Base-by-base conservation (phyloP, 2,888 invertebrate species). In the Phymatocera aterrima region DNA sequence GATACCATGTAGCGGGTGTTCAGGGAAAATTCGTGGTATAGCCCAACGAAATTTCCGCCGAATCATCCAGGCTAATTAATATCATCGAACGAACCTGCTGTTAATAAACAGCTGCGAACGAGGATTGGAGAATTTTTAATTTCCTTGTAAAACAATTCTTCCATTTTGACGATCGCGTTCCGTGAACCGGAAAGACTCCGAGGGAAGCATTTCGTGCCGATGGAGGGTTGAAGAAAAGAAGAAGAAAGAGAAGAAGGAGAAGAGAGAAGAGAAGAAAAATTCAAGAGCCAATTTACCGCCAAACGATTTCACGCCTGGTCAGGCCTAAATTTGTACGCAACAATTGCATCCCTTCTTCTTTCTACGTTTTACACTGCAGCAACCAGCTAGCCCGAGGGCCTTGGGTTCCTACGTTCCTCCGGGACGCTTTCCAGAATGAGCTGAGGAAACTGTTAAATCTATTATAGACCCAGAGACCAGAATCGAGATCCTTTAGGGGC, bases 371-470 rank as follows among this genome's bases (percentile, higher is more conserved):
- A 40, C 54, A 54, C 24, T 28, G 12, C 21, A 15, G 46, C 46
- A 70, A 40, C 70, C n/a, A n/a, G n/a, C 57, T 28, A 21, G 57
- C 57, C 28, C 28, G 3, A 24, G 28, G 57, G 57, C 57, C 40
- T n/a, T 2, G 28, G 57, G 57, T 15, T 57, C 1, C 57, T 57
- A 10, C 28, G 28, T 57, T 51, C 74, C 57, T 43, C 46, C 12
- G 31, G 18, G 28, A 60, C 57, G 43, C 60, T 57, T 77, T 48
- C 18, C n/a, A 40, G 78, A 79, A 61, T 48, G 24, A 46, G 37
- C 72, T 80, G 77, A 81, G 81, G 85, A 84, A 86, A 87, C 85
- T 85, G 87, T 85, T 86, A 85, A 86, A 86, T 86, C 87, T 85
- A 86, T 87, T 86, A 87, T 83, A 78, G 83, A 79, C 78, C 68